Conservation (phyloP, 2,888 invertebrate species). For the Drosophila algonquin region DNA sequence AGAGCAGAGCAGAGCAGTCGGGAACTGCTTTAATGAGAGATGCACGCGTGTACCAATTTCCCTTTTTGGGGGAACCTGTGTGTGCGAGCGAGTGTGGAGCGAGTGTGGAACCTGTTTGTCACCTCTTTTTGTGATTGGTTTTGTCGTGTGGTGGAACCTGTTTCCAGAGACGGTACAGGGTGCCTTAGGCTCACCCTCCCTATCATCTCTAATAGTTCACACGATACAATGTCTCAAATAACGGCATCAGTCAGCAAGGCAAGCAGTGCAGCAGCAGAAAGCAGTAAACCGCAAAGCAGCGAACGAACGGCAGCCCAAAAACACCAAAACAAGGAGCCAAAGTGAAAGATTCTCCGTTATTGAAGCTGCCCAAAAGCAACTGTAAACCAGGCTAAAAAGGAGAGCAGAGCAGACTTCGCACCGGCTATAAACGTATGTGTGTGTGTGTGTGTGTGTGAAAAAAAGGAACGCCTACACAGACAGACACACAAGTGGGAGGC, state of each 20-base stretch:
- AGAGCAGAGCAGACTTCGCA: slow-evolving; percentile 36
- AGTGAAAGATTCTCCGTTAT: slow-evolving; percentile 55
- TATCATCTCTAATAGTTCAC: slow-evolving; percentile 17
- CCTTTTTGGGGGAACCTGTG: slow-evolving; percentile 42
- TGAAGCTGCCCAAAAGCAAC: slow-evolving; percentile 26
- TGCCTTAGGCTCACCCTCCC: slow-evolving; percentile 2
- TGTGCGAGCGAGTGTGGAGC: background rate
- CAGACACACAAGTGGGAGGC: background rate
- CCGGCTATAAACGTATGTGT: slow-evolving; percentile 36
- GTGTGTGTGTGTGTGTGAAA: slow-evolving; percentile 21
- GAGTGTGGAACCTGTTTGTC: slow-evolving; percentile 34
- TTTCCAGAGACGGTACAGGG: background rate
- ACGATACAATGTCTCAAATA: slow-evolving; percentile 11
- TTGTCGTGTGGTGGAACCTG: slow-evolving; percentile 19
- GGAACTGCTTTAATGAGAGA: slow-evolving; percentile 32
- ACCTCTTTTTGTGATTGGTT: background rate
- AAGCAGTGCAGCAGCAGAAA: too few relatives aligned
- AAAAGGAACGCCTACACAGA: slow-evolving; percentile 35
- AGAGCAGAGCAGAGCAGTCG: background rate
- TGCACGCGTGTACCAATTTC: slow-evolving; percentile 46
- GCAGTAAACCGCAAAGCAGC: background rate
- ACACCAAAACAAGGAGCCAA: slow-evolving; percentile 19
- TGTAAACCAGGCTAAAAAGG: slow-evolving; percentile 12
- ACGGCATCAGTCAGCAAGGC: slow-evolving; percentile 1
- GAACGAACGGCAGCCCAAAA: background rate